Conservation (phyloP, 2,888 invertebrate species). For the Cryptus armator region DNA sequence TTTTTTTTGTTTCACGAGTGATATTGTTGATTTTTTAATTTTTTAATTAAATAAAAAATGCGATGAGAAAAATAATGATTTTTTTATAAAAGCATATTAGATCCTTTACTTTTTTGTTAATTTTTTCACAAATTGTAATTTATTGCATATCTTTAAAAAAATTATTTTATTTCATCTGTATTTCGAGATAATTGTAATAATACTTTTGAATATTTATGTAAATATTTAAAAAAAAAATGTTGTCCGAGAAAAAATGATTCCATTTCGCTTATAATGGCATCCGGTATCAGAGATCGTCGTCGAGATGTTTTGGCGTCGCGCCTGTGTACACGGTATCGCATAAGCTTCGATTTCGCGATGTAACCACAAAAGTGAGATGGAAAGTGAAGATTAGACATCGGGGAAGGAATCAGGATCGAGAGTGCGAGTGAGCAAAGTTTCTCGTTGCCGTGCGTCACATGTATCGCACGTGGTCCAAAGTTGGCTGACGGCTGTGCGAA, state of each 20-base stretch:
- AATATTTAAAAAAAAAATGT: neutral
- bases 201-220: too few species aligned
- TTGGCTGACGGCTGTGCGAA: conserved; percentile 38
- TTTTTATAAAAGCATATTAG: too few species aligned
- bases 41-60: too few species aligned
- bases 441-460: conserved; percentile 5
- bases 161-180: too few species aligned
- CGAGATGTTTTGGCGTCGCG: neutral
- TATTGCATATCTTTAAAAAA: too few species aligned
- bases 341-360: neutral
- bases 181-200: too few species aligned
- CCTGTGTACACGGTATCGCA: neutral
- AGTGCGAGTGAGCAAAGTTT: conserved; percentile 14
- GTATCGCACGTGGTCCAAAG: conserved; percentile 19
- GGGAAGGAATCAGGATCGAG: neutral
- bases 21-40: too few species aligned
- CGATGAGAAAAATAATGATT: too few species aligned
- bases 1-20: too few species aligned
- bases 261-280: neutral
- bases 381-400: conserved; percentile 5
- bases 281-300: neutral
- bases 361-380: conserved; percentile 19
- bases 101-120: too few species aligned
- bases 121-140: too few species aligned
- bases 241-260: neutral